Base-by-base conservation (phyloP, 37 sponge, comb jelly and placozoan species). In the Tethya wilhelma region DNA sequence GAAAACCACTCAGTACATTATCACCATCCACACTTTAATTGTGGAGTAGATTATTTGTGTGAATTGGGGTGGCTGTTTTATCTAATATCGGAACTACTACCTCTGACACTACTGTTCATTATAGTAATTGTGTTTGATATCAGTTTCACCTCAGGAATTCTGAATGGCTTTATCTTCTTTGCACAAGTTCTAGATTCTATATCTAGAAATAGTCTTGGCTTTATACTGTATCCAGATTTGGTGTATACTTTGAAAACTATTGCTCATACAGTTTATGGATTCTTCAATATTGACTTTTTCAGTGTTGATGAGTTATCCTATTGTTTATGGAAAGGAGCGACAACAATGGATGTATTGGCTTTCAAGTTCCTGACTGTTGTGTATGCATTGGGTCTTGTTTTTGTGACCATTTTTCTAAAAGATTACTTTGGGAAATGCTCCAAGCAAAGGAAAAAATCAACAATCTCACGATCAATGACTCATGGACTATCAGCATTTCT, bases 281-380 rank as follows among this genome's bases (percentile, higher is more conserved):
- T 75, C 4, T 55, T 85, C 43, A 77, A 85, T n/a, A 71, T 85
- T 38, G 69, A 69, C 43, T 85, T 85, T 36, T 75, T 75, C 45
- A 84, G 75, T 34, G 17, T 65, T 4, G 84, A 84, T 26, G 19
- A 3, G 1, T 55, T 78, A 22, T 85, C 78, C 8, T 85, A 71
- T 41, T 85, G 86, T 29, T 55, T 85, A 4, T 85, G 78, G 86
- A 11, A 22, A 43, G 71, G 62, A 19, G 86, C 86, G 26, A 75
- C 71, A 29, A 69, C 62, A 0, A 46, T 78, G 44, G 78, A 85
- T 57, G 78, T 45, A 41, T 70, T 77, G 64, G 72, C 40, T 0
- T 58, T 85, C 62, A 85, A 77, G 44, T 85, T 71, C 44, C 73
- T 78, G 25, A 73, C 86, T 0, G 34, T 85, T 12, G 8, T 78